Evolutionary conservation across 2,888 invertebrate genomes (phyloP), one percentile per base, ranked within the genome.

Genomic region (Phymatocera aterrima): DNA sequence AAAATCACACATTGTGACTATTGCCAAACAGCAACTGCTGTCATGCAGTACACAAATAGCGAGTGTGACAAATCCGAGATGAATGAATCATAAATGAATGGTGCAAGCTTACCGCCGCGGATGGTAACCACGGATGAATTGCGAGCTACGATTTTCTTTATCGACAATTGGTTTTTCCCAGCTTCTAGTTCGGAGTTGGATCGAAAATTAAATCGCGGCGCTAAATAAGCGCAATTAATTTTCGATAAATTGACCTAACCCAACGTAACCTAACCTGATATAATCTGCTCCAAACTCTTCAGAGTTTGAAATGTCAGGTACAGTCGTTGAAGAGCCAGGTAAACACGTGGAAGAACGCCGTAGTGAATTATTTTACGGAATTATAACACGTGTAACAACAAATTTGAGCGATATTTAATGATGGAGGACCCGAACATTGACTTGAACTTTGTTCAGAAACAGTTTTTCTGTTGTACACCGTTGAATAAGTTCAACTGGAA

Each of bases 381-480:
- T 40, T 40, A 40, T 3, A 40, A 5, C 40, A 4, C 21, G 15
- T n/a, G 6, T 18, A 18, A 54, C n/a, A n/a, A n/a, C n/a, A n/a
- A n/a, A n/a, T n/a, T n/a, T n/a, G n/a, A n/a, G 15, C 0, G 28
- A 21, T 57, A 57, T 28, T 57, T 28, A 15, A 57, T 57, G 28
- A 75, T 75, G 75, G 24, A 40, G 57, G 57, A 40, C 15, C 2
- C 2, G 12, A 34, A 28, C 15, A 61, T 78, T 34, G 77, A 82
- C 34, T 43, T 80, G 28, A 77, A 79, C 28, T 78, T 51, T 65
- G 80, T 88, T 77, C 84, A 83, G 74, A 85, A 83, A 37, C 86
- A 87, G 78, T 90, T 90, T 83, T 82, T 88, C 18, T 85, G 85
- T 75, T 86, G 88, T 46, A 81, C 83, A 40, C 85, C 88, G n/a